Percentiles rank a stretch among this genome's conserved stretches.
Evolutionary conservation across 1,140 invertebrate genomes (phyloP).

Genomic region (Drosophila pseudoobscura): DNA sequence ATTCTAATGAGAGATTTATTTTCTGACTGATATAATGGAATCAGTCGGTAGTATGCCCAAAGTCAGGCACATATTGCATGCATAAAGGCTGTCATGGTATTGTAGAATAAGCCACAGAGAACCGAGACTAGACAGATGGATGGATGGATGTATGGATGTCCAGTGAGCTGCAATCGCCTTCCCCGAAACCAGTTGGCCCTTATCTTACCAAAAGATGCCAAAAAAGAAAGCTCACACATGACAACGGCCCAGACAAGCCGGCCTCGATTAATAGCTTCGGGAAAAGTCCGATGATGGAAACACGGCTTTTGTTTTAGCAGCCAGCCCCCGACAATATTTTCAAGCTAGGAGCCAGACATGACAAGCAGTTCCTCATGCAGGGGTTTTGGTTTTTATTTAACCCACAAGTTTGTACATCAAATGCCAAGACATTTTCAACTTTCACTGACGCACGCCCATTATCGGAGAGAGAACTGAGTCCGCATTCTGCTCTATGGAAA

Average conservation of each 20-base stretch:
- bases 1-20: too few relatives aligned
- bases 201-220: constrained; percentile 11
- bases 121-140: background rate
- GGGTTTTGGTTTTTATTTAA: constrained; percentile 10
- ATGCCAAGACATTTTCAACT: constrained; percentile 40
- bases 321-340: constrained; percentile 38
- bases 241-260: constrained; percentile 1
- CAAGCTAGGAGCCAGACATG: constrained; percentile 64
- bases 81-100: too few relatives aligned
- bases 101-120: background rate
- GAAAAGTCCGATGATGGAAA: constrained; percentile 39
- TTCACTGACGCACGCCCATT: constrained; percentile 55
- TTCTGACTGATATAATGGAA: too few relatives aligned
- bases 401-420: constrained; percentile 4
- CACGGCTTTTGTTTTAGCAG: constrained; percentile 74
- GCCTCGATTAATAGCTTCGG: constrained; percentile 34
- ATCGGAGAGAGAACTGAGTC: constrained; percentile 6
- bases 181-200: too few relatives aligned
- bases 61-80: too few relatives aligned
- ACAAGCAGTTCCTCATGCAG: constrained; percentile 33
- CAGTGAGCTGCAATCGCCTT: too few relatives aligned
- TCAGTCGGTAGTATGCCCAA: too few relatives aligned
- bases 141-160: too few relatives aligned
- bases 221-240: constrained; percentile 38
- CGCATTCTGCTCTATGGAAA: too few relatives aligned